Evolutionary conservation across 2,797 vertebrate genomes (phyloP).

Genomic region (Cirrhinus mrigala): DNA sequence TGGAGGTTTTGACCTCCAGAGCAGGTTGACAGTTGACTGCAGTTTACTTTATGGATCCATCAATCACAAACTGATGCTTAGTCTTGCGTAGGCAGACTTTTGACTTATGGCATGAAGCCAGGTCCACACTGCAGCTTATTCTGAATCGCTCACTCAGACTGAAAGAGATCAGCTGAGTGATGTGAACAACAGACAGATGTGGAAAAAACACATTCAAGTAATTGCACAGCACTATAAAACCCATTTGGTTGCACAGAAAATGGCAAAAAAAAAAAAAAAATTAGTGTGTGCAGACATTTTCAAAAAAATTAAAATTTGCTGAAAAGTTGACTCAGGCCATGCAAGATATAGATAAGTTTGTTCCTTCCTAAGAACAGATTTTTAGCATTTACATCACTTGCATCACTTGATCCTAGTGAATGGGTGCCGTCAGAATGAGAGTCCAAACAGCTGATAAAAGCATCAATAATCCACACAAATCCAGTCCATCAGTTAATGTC

Average conservation of each 20-base stretch:
- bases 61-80: not conserved
- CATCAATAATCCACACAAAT: not conserved
- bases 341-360: not conserved
- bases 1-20: not conserved
- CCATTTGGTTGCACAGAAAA: not conserved
- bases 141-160: not conserved
- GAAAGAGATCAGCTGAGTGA: not conserved
- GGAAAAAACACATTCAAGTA: not conserved
- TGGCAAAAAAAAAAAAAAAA: not conserved
- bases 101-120: not conserved
- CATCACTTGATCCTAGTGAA: not conserved
- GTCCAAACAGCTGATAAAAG: not conserved
- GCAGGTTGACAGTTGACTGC: not conserved
- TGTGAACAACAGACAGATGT: not conserved
- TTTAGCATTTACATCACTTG: not conserved
- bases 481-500: not conserved
- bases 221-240: not conserved
- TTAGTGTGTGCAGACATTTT: not conserved
- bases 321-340: not conserved
- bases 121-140: not conserved
- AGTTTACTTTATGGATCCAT: conserved; percentile 28
- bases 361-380: not conserved
- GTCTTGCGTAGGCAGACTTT: not conserved
- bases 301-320: fast-evolving
- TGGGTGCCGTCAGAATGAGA: not conserved